Evolutionary conservation across 2,797 vertebrate genomes (phyloP), one percentile per base, ranked within the genome.

Genomic region (Tokudaia tokunoshimensis): DNA sequence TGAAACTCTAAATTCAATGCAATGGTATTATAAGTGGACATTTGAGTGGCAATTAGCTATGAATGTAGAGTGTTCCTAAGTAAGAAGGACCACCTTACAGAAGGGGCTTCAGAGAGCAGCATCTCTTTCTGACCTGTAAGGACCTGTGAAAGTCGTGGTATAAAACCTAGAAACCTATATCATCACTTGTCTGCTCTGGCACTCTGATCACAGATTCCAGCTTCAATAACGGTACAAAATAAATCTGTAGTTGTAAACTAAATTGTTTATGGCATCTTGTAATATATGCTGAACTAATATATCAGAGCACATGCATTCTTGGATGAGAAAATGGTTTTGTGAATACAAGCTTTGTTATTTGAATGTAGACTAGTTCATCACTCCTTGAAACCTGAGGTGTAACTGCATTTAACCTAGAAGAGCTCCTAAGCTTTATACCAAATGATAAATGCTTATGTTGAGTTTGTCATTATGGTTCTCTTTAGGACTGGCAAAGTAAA

Each of bases 401-500:
- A 88, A 85, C 41, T 76, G 22, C 57, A 87, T 92, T 94, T 78
- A 86, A 96, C 63, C 81, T 86, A 74, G 11, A 76, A 86, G 52
- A 92, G 57, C 55, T 37, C 80, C 2, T 88, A 70, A 89, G 41
- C 47, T 88, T 96, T 47, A 65, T 55, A 63, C 6, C 63, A 94
- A 91, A 76, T 89, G 89, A 67, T 55, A 91, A 86, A 82, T 89
- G 26, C 80, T 86, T n/a, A 44, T 79, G 7, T 79, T 84, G n/a
- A 65, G 17, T 72, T 6, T 34, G 55, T 95, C 44, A 84, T 47
- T 90, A 37, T 81, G 50, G 78, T 90, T 34, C 31, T 96, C 24
- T 92, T 88, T 85, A 87, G 24, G 31, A 93, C 74, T 59, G 55
- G 31, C 78, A 94, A 86, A 91, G 37, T 74, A 82, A 93, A 87